Base-by-base conservation (phyloP, 2,888 invertebrate species). In the Taenaris catops region DNA sequence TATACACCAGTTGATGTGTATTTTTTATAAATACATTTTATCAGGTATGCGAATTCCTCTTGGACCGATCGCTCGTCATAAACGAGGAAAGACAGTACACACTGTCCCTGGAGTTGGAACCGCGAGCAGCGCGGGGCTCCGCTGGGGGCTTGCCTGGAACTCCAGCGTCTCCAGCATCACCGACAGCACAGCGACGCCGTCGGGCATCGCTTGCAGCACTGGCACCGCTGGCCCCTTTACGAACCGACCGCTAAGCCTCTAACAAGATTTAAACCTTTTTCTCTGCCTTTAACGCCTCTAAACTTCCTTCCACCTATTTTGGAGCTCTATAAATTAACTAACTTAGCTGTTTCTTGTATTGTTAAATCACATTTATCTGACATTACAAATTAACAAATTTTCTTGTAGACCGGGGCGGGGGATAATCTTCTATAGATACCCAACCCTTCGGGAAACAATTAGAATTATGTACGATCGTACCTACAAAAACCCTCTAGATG, bases 81-180 rank as follows among this genome's bases (percentile, higher is more conserved):
- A 91, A 92, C 23, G 96, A 96, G 60, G 96, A 96, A 70, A 94
- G 95, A 16, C 90, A 96, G 38, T 96, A 96, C 79, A 90, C 90
- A 35, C 88, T 93, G 49, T 96, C 96, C 0, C 79, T 96, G 54
- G 92, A 93, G 63, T 91, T 96, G 48, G 96, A 97, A 78, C 96
- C 97, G 1, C 90, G 96, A 34, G 89, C 90, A 17, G 53, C 79
- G 1, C 75, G 81, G 0, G 80, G 79, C 1, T 63, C 69, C 6
- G 62, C 72, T 0, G 71, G 69, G 5, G 64, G 66, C 1, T 46
- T 55, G 34, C 52, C 42, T 18, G 39, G 31, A 34, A 51, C 49
- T 21, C 48, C 58, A 33, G 58, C 59, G 5, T 43, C 66, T 20
- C 63, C 67, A 17, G 58, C 79, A 8, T 79, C 80, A 0, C 81